A percentile compares a stretch with the other conserved stretches of the same genome.
Evolutionary conservation across 2,888 invertebrate genomes (phyloP).

Genomic region (Saturnia pavonia): DNA sequence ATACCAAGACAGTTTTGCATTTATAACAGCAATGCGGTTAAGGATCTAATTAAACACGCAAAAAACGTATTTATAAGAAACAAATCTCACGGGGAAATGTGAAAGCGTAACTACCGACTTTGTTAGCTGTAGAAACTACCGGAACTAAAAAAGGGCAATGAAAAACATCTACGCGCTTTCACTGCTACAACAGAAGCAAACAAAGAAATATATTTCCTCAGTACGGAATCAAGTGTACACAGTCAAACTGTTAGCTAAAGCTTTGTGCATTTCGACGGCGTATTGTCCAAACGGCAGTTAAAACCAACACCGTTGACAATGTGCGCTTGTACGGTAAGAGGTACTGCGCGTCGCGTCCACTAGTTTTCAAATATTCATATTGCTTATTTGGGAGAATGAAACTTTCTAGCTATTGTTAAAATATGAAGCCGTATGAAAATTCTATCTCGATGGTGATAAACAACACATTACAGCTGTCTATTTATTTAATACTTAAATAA

Average conservation of each 20-base stretch:
- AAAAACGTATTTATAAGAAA: background rate
- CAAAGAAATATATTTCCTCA: constrained; percentile 9
- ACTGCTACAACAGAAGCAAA: background rate
- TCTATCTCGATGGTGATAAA: background rate
- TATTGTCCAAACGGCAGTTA: constrained; percentile 18
- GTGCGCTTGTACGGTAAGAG: background rate
- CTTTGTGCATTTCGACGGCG: constrained; percentile 16
- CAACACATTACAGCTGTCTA: background rate
- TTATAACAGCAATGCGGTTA: background rate
- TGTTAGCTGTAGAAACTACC: constrained; percentile 2
- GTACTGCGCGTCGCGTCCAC: background rate
- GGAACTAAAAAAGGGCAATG: constrained; percentile 14
- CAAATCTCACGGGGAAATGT: constrained; percentile 10
- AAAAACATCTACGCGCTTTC: constrained; percentile 12
- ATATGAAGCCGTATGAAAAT: background rate
- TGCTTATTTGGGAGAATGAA: background rate
- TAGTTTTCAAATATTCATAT: background rate
- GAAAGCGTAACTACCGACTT: background rate
- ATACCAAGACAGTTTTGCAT: background rate
- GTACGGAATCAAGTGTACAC: constrained; percentile 7
- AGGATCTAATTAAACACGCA: constrained; percentile 5
- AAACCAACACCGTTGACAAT: constrained; percentile 16
- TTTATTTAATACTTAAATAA: background rate
- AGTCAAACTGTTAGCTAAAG: constrained; percentile 15
- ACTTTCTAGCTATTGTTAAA: background rate